A percentile compares a stretch with the other conserved stretches of the same genome.
Conservation (phyloP, 2,797 vertebrate genomes). For the Bryconaethiops microstoma region DNA sequence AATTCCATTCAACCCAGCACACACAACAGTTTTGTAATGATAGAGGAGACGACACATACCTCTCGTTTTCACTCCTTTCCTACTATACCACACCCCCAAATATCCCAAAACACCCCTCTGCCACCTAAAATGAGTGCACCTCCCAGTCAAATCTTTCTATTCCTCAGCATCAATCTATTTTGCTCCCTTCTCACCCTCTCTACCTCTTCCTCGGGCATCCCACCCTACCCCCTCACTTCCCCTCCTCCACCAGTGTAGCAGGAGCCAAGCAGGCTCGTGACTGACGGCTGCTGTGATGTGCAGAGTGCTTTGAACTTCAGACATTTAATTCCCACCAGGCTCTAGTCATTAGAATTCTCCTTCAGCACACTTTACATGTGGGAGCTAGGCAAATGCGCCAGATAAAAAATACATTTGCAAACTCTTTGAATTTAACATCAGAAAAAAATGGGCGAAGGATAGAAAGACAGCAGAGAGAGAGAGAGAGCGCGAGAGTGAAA, state of each 20-base stretch:
- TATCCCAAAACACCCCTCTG: background rate
- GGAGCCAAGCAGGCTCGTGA: conserved; percentile 69
- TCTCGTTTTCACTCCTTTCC: background rate
- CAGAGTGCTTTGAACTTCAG: conserved; percentile 91
- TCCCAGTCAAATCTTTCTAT: conserved; percentile 4
- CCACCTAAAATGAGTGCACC: conserved; percentile 43
- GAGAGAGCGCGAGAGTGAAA: conserved; percentile 40
- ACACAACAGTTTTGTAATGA: background rate
- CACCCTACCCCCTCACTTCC: background rate
- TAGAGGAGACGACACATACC: background rate
- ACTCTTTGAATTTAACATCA: conserved; percentile 92
- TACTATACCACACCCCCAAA: background rate
- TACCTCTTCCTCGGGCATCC: conserved; percentile 19
- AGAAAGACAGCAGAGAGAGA: conserved; percentile 22
- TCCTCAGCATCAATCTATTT: conserved; percentile 22
- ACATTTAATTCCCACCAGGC: conserved; percentile 90
- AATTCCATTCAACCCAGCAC: background rate
- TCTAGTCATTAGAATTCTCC: conserved; percentile 91
- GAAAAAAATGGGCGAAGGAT: conserved; percentile 65
- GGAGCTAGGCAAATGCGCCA: conserved; percentile 83
- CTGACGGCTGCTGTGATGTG: conserved; percentile 92
- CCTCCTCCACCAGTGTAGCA: conserved; percentile 14
- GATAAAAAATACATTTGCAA: conserved; percentile 91
- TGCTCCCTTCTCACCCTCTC: conserved; percentile 59
- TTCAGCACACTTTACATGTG: conserved; percentile 89